Conservation (phyloP, 2,797 vertebrate genomes). For the Coendou prehensilis region DNA sequence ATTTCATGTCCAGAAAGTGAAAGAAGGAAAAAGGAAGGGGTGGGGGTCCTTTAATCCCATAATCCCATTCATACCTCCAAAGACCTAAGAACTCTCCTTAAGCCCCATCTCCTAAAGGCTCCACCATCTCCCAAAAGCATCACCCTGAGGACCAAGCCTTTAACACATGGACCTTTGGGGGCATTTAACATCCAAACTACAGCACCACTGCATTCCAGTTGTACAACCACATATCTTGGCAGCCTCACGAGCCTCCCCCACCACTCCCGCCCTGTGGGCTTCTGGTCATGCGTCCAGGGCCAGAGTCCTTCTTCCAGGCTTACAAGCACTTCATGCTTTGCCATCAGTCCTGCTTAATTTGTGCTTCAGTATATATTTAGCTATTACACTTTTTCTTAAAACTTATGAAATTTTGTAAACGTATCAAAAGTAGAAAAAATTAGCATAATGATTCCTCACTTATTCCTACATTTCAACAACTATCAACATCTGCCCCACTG, state of each 20-base stretch:
- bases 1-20: background rate
- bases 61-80: background rate
- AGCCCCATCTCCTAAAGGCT: background rate
- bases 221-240: background rate
- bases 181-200: no score
- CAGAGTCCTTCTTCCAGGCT: background rate
- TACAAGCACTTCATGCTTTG: background rate
- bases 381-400: background rate
- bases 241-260: background rate
- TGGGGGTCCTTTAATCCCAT: background rate
- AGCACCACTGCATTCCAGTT: no score
- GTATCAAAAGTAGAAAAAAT: slow-evolving; percentile 22
- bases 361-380: background rate
- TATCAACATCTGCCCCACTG: background rate
- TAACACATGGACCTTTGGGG: background rate
- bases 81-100: background rate
- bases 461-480: background rate
- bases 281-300: background rate
- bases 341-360: background rate
- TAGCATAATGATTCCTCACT: background rate
- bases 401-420: background rate
- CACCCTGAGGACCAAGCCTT: background rate
- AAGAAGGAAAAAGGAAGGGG: background rate
- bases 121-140: background rate
- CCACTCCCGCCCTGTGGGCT: rapidly evolving